A percentile compares a stretch with the other conserved stretches of the same genome.
These are phyloP conservation scores for Pteronura brasiliensis DNA, from an alignment of 2,113 vertebrate species.

Conservation along the genomic window DNA sequence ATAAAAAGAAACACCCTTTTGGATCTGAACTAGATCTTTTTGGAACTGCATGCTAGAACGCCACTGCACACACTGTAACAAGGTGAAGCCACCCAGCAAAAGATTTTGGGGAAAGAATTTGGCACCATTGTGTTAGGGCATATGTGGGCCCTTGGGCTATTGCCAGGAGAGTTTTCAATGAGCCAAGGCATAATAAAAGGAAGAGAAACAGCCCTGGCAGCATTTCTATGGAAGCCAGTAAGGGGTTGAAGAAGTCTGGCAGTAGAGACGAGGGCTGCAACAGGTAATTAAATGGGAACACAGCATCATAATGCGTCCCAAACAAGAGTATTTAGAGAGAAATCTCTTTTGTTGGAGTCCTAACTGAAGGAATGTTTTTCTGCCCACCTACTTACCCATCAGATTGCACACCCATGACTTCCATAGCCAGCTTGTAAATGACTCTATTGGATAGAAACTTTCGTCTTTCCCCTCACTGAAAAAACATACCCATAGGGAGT, in stretches of 20 bases:
- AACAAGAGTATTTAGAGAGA: not conserved
- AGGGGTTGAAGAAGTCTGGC: not conserved
- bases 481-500: not conserved
- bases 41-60: not conserved
- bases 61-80: not conserved
- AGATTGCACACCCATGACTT: not conserved
- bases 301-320: not conserved
- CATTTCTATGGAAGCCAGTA: not conserved
- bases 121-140: not conserved
- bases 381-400: not conserved
- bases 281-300: conserved; percentile 27
- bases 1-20: not conserved
- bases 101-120: not conserved
- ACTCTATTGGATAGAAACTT: not conserved
- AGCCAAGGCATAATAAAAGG: not conserved
- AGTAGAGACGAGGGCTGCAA: not conserved
- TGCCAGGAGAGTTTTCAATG: not conserved
- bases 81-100: not conserved
- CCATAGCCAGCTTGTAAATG: not conserved
- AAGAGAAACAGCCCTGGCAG: not conserved
- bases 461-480: not conserved
- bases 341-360: not conserved
- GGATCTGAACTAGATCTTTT: not conserved
- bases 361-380: not conserved
- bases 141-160: not conserved